Base-by-base conservation (phyloP, 2,797 vertebrate species). In the Xerus rutilus region DNA sequence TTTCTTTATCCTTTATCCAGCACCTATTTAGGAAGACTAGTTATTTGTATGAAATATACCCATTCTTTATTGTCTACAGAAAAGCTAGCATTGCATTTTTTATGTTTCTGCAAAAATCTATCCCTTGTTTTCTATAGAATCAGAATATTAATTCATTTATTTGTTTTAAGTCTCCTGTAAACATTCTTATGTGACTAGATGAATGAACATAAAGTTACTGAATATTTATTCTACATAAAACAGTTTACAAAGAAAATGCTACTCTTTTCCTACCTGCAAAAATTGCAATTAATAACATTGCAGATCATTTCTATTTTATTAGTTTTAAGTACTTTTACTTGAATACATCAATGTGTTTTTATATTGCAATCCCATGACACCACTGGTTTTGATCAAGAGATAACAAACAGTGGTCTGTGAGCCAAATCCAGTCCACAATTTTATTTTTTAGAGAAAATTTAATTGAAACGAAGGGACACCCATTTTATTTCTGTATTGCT, bases 391-490 rank as follows among this genome's bases (percentile, higher is more conserved):
- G 23, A 39, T 89, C 18, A 92, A 18, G 10, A 17, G 18, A 52
- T 74, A 10, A 35, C 1, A 74, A 74, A 54, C 11, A 43, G 30
- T 9, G 0, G 14, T 59, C 23, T 73, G 1, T 52, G 13, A 49
- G 28, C 30, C 59, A 86, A 81, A 54, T 74, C 20, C 2, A 81
- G 4, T 0, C 5, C 14, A n/a, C 43, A 5, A 39, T 65, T 73
- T 77, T 64, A 86, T 86, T 82, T 76, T 89, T 15, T 39, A 86
- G 85, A n/a, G 70, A 76, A 69, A 73, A 18, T 76, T 57, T 76
- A 92, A 89, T 52, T 89, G 47, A 14, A 52, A 45, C 23, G 72
- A 74, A 77, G 0, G 18, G n/a, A 69, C 23, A 77, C 1, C 9
- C 18, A 25, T 59, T 52, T 47, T 49, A 62, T 65, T 43, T 87